Evolutionary conservation across 2,797 vertebrate genomes (phyloP), one percentile per base, ranked within the genome.

Genomic region (Holocentrus rufus): DNA sequence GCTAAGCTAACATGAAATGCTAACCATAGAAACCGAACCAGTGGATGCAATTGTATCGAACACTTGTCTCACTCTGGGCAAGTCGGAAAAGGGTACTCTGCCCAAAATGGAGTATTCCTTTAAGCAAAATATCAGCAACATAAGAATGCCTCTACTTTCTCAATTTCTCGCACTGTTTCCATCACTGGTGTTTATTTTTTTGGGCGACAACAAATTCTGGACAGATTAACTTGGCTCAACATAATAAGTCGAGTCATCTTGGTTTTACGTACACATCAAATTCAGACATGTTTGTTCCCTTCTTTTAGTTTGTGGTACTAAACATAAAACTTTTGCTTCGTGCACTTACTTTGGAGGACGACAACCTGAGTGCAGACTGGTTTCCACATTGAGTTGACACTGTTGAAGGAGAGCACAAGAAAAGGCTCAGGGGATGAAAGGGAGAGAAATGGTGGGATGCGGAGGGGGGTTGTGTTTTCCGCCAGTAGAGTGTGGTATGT

Each of bases 401-500:
- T 57, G 20, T 8, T 36, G 14, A 57, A 67, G 31, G 42, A 4
- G 15, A 23, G 1, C 52, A 25, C 20, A 20, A 2, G 31, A 62
- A 34, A 60, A 49, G 39, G 30, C 59, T 65, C 3, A 17, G 25
- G 22, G 49, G 66, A 78, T 76, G 67, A 78, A 78, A 76, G 36
- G 52, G 54, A 31, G 54, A 71, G 49, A 13, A 58, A 42, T 36
- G 11, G n/a, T 25, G 18, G 22, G 11, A 50, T 34, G 59, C 14
- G 42, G 72, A 60, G 7, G 27, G 39, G 63, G 58, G 42, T 4
- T 65, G 58, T 64, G 72, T 64, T 76, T 80, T 90, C 78, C 36
- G 3, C 79, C 85, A 83, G 80, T 62, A 79, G 74, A 5, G 65
- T 90, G 92, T 92, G 91, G 90, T 87, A 93, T 93, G 91, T 93